Percentiles rank a stretch among this genome's conserved stretches.
These are phyloP conservation scores for Epinotia bilunana DNA, from an alignment of 2,888 invertebrate species.

Conservation along the genomic window DNA sequence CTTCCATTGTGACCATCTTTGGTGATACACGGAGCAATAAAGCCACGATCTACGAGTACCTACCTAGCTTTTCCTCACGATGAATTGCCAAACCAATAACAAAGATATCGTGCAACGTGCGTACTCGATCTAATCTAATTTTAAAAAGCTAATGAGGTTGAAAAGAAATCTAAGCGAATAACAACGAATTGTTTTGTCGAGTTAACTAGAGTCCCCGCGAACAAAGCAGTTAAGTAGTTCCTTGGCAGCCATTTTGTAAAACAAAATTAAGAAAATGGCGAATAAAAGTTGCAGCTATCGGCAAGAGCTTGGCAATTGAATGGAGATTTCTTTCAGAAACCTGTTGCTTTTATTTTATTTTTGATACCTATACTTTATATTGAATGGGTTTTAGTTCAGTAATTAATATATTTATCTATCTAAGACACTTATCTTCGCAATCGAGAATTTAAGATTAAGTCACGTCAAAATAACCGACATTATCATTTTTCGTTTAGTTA, in stretches of 20 bases:
- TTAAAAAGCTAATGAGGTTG: background rate
- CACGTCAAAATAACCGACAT: too few species aligned
- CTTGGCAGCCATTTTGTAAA: constrained; percentile 10
- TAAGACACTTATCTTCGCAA: too few species aligned
- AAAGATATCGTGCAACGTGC: too few species aligned
- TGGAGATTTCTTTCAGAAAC: background rate
- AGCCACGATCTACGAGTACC: too few species aligned
- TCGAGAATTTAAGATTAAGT: too few species aligned
- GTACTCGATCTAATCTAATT: background rate
- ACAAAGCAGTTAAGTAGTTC: background rate
- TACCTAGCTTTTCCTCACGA: too few species aligned
- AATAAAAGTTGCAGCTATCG: background rate
- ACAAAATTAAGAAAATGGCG: constrained; percentile 6
- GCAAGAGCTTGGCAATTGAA: background rate
- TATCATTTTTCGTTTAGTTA: too few species aligned
- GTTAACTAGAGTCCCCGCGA: background rate
- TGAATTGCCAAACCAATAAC: too few species aligned
- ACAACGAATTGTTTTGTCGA: background rate
- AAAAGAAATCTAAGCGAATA: background rate
- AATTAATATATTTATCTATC: too few species aligned
- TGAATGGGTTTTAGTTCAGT: background rate
- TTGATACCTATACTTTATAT: background rate
- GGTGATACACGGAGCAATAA: too few species aligned
- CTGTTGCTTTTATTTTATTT: background rate
- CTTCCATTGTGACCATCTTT: too few species aligned